phyloP scores from a whole-genome alignment of 2,113 vertebrate species.

The Mesocricetus auratus region DNA sequence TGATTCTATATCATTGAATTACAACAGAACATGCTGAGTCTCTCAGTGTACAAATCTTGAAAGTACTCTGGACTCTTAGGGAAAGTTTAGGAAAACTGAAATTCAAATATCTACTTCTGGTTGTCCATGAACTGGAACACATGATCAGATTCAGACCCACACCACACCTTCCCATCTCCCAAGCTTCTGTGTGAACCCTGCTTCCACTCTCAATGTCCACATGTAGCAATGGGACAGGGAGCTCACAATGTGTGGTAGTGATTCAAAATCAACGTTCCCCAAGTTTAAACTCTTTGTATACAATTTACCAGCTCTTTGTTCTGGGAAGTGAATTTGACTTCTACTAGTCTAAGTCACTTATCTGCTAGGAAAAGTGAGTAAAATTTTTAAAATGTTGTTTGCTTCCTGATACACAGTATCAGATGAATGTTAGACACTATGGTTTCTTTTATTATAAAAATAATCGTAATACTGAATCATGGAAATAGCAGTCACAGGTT shows the following conservation, averaged over 20 bases:
- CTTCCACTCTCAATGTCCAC: not conserved
- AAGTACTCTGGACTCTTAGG: not conserved
- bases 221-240: too few relatives aligned
- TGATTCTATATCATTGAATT: not conserved
- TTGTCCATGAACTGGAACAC: not conserved
- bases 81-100: not conserved
- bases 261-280: not conserved
- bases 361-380: not conserved
- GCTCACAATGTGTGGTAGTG: not conserved
- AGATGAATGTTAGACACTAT: not conserved
- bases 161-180: not conserved
- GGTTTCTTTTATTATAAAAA: constrained; percentile 28
- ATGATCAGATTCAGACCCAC: not conserved
- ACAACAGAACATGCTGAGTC: not conserved
- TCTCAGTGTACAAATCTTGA: not conserved
- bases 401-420: not conserved
- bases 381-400: not conserved
- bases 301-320: not conserved
- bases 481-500: not conserved
- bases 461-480: not conserved
- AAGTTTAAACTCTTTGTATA: not conserved
- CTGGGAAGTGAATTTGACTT: not conserved
- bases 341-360: not conserved
- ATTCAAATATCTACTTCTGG: not conserved
- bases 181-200: not conserved